Base-by-base conservation (phyloP, 2,888 invertebrate genomes). In the Drosophila pseudotalamancana region DNA sequence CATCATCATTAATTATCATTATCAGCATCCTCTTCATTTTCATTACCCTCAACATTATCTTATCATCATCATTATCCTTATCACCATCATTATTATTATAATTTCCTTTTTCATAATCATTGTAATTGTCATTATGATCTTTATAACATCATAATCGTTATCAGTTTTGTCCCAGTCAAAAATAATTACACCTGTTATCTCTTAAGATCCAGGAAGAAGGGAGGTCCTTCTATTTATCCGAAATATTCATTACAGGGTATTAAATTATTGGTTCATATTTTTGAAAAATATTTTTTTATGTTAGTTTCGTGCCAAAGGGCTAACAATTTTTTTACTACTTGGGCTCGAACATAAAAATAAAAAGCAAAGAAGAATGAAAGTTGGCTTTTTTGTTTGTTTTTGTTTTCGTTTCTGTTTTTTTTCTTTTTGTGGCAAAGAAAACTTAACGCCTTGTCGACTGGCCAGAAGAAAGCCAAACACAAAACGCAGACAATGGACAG, bases 381-480 rank as follows among this genome's bases (percentile, higher is more conserved):
- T 31, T 32, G 19, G 14, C 3, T 16, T 27, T 42, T 18, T 43
- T 4, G 6, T 2, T 32, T 32, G 12, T 5, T 32, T 12, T 8
- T 8, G 14, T 14, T 23, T 21, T 6, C 8, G 6, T 14, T 14
- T 16, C 4, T 34, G 6, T 2, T 29, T 9, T 12, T 31, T 12
- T 19, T 29, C 14, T 31, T 31, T 25, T 18, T 32, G 14, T 11
- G 12, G 31, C 45, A 49, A 49, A 49, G 27, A 49, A 49, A 49
- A 49, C 49, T 49, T 55, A 34, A 53, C 61, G 69, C 57, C 55
- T 51, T 65, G 64, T 62, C 65, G 35, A 59, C 65, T 46, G 62
- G 45, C 53, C 74, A 70, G 53, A 73, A 72, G 72, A 77, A 73
- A 65, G 77, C 61, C 55, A 37, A 49, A 11, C 37, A 34, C 49